These are phyloP conservation scores for Xyrauchen texanus DNA, from an alignment of 2,113 vertebrate species.

Conservation along the genomic window DNA sequence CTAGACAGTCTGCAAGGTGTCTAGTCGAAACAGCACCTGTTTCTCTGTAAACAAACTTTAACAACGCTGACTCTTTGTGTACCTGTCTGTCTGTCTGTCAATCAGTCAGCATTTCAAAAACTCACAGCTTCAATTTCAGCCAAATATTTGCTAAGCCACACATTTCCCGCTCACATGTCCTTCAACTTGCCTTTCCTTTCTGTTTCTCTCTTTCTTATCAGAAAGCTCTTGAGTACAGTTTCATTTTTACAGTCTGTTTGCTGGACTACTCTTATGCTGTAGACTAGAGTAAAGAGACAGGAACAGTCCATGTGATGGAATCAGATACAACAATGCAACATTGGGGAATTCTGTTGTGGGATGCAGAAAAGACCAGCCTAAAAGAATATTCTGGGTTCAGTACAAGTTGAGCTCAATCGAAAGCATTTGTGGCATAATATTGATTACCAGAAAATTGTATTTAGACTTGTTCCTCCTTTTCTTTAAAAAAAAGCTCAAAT, in stretches of 20 bases:
- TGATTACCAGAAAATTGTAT: too few relatives aligned
- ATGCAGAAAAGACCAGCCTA: not conserved
- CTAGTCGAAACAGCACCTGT: conserved; percentile 47
- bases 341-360: not conserved
- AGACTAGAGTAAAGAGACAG: conserved; percentile 38
- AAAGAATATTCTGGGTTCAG: too few relatives aligned
- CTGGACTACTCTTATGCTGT: conserved; percentile 21
- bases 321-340: conserved; percentile 15
- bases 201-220: conserved; percentile 15
- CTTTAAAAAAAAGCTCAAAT: too few relatives aligned
- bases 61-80: conserved; percentile 21
- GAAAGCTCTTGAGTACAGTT: not conserved
- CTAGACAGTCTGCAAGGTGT: conserved; percentile 44
- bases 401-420: too few relatives aligned
- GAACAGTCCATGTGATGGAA: conserved; percentile 38
- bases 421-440: too few relatives aligned
- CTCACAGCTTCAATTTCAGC: conserved; percentile 3
- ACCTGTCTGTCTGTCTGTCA: conserved; percentile 33
- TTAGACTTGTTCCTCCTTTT: too few relatives aligned
- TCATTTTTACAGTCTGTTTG: conserved; percentile 6
- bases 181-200: not conserved
- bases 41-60: conserved; percentile 17
- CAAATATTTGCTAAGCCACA: not conserved
- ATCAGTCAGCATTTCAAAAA: conserved; percentile 15
- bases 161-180: not conserved